Evolutionary conservation across 1,140 invertebrate species (phyloP), one percentile per base, ranked within the genome.

Genomic region (Halictus rubicundus): DNA sequence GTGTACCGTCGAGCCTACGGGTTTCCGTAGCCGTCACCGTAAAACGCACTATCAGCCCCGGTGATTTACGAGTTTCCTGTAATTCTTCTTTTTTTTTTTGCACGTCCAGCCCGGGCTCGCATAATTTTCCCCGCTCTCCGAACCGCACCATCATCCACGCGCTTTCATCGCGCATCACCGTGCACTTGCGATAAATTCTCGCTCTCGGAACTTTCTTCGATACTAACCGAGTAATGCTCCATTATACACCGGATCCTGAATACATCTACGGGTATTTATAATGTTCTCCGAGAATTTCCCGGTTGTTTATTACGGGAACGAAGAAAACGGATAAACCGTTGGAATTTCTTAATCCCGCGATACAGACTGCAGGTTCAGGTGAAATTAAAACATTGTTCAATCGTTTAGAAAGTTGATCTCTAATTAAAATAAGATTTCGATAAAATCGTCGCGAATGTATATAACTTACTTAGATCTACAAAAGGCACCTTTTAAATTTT

Each of bases 51-150:
- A 59, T 75, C 73, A 68, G 10, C 49, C 16, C 6, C 3, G 42
- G 37, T 75, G 73, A 75, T 75, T 75, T 75, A 75, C 21, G 63
- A 75, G 32, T 57, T 42, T 16, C 27, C 52, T 68, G 49, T 8
- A 68, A 68, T 68, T 75, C 42, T 68, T 16, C 19, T 21, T 16
- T 21, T 21, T 5, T 52, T 52, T 52, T 52, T 75, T 59, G 10
- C 72, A 21, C 46, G 23, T 42, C 37, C 37, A 1, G 21, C 21
- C 27, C 19, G 32, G 21, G 5, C 16, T 57, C n/a, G 63, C 72
- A 57, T 75, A 75, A 75, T 75, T 39, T 54, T 25, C 46, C 9
- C 21, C 27, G 60, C 39, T 52, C 49, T 52, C 49, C 49, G 49
- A 21, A 52, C 49, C 49, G 14, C 49, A 21, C 5, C 49, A 32